Evolutionary conservation across 30 jellyfish, hydroid and myxozoan genomes (phyloP), one percentile per base, ranked within the genome.

Genomic region (Rhopilema esculentum): DNA sequence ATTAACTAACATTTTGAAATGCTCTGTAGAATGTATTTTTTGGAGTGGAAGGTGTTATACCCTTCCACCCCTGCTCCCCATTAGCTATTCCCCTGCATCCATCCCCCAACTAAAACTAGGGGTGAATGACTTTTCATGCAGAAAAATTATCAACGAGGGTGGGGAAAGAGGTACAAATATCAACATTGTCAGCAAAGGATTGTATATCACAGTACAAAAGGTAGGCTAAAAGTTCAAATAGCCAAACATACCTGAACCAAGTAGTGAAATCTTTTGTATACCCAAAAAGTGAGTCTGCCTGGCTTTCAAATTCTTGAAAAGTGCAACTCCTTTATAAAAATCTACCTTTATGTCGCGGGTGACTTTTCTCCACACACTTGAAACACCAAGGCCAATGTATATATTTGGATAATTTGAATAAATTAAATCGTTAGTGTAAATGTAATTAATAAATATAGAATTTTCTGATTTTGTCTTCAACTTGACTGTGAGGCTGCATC

Each of bases 331-430:
- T 84, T 93, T 93, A 4, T 57, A 30, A 19, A 88, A 84, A 77
- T 93, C 98, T 65, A 61, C 88, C 61, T 51, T 66, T 48, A 93
- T 66, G 67, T 93, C 96, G 20, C 98, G 92, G 0, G 93, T 82
- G 19, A 93, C 65, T 29, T 24, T 72, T 52, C 83, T 30, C 93
- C 97, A 72, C 69, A 27, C 62, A 16, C 7, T 26, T 16, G 21
- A 40, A 22, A 8, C 61, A 18, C 96, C 97, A 31, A 93, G 24
- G 20, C 97, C 93, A 62, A 80, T 22, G 28, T 62, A 62, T 17
- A 77, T 69, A 27, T 48, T 71, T 24, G 79, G 74, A 33, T 26
- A 15, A n/a, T 32, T 25, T 30, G 25, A 51, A 30, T 27, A 27
- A 22, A 77, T 23, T 9, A 24, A 49, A 6, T 48, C 70, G 22